Evolutionary conservation across 2,113 vertebrate genomes (phyloP).

Genomic region (Orientallactaga bullata): DNA sequence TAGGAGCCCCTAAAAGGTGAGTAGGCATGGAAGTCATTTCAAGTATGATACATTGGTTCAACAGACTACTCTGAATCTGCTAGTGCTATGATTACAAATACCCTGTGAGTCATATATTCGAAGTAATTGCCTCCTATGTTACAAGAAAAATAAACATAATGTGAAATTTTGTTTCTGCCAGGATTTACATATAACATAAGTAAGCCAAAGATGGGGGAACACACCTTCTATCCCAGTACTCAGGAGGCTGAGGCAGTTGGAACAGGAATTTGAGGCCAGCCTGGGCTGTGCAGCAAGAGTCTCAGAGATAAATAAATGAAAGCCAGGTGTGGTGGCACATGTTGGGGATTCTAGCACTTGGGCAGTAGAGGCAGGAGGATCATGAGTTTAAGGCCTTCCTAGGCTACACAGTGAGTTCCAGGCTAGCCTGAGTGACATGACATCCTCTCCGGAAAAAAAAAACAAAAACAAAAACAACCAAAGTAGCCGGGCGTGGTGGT

Average conservation of each 20-base stretch:
- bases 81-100: not conserved
- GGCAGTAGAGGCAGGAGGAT: no score
- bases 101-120: not conserved
- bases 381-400: no score
- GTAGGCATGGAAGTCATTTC: not conserved
- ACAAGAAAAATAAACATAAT: slow-evolving; percentile 1
- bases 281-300: not conserved
- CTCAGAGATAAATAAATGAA: not conserved
- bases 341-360: no score
- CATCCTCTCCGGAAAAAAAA: no score
- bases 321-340: no score
- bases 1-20: not conserved
- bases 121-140: not conserved
- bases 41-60: not conserved
- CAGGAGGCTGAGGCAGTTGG: not conserved
- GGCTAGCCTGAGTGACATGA: no score
- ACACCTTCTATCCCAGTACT: not conserved
- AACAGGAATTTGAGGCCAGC: not conserved
- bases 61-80: not conserved
- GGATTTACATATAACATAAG: not conserved
- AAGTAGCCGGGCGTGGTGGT: no score
- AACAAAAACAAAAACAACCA: no score
- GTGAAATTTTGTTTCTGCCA: not conserved
- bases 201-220: not conserved
- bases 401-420: no score